Evolutionary conservation across 2,797 vertebrate species (phyloP).

Genomic region (Bufotes viridis): DNA sequence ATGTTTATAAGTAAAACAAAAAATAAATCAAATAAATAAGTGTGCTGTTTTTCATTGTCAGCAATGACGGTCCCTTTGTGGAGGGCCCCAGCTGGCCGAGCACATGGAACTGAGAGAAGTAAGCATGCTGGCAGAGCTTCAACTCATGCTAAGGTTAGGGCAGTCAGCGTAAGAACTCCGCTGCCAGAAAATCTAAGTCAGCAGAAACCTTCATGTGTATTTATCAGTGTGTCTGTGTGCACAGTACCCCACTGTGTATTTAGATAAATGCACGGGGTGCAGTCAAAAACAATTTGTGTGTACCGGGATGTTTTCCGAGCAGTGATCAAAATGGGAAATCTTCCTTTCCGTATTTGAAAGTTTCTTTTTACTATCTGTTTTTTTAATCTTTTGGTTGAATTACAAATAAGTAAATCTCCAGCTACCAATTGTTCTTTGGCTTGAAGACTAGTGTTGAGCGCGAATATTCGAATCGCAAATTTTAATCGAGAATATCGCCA

Average conservation of each 20-base stretch:
- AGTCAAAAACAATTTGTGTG: constrained; percentile 48
- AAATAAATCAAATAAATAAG: not conserved
- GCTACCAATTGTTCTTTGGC: not conserved
- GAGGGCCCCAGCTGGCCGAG: constrained; percentile 54
- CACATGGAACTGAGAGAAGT: constrained; percentile 8
- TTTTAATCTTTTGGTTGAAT: not conserved
- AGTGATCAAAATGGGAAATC: constrained; percentile 17
- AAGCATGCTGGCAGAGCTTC: constrained; percentile 31
- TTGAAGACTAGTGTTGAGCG: not conserved
- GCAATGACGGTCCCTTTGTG: constrained; percentile 15
- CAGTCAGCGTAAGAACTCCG: constrained; percentile 42
- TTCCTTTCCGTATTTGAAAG: not conserved
- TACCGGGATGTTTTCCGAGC: constrained; percentile 30
- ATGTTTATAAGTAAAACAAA: not conserved
- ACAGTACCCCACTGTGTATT: constrained; percentile 30
- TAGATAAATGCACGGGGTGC: constrained; percentile 16
- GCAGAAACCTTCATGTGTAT: constrained; percentile 41
- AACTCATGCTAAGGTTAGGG: constrained; percentile 45
- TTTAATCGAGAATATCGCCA: no score
- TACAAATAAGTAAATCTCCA: not conserved
- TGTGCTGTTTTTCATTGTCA: not conserved
- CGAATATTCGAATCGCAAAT: no score
- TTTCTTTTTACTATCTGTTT: not conserved
- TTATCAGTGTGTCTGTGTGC: constrained; percentile 18
- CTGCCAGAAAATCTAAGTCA: constrained; percentile 46